Percentiles rank a stretch among this genome's conserved stretches.
Evolutionary conservation across 2,888 invertebrate genomes (phyloP).

Genomic region (Arge pagana): DNA sequence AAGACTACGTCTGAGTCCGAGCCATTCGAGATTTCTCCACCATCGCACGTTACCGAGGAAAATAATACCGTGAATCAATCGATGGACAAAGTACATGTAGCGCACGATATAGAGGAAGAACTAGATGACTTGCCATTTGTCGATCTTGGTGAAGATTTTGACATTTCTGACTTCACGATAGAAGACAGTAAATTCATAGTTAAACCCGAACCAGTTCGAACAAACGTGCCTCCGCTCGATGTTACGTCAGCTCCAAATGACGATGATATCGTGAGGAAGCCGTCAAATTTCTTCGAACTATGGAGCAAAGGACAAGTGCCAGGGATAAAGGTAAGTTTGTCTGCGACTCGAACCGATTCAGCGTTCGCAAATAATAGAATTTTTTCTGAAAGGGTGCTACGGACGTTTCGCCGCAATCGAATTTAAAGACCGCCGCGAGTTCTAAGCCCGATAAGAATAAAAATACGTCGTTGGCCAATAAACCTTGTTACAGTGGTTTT

Average conservation of each 20-base stretch:
- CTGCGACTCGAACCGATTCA: slow-evolving; percentile 5
- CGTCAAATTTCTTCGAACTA: slow-evolving; percentile 1
- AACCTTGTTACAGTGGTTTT: slow-evolving; percentile 39
- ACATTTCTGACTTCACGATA: slow-evolving; percentile 28
- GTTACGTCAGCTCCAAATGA: slow-evolving; percentile 1
- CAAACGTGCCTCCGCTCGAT: not conserved
- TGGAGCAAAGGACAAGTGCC: slow-evolving; percentile 55
- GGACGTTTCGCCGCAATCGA: slow-evolving; percentile 29
- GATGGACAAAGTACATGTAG: too few species aligned
- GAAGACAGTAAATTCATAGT: not conserved
- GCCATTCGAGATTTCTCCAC: too few species aligned
- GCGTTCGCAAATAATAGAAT: not conserved
- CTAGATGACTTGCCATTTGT: slow-evolving; percentile 47
- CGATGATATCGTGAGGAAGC: slow-evolving; percentile 11
- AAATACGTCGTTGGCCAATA: slow-evolving; percentile 8
- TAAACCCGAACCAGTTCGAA: slow-evolving; percentile 16
- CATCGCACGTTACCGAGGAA: too few species aligned
- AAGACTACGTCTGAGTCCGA: too few species aligned
- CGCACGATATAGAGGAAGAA: too few species aligned
- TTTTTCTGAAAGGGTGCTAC: slow-evolving; percentile 40
- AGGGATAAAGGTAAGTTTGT: slow-evolving; percentile 36
- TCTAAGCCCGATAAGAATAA: slow-evolving; percentile 4
- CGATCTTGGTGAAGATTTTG: slow-evolving; percentile 52
- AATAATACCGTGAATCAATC: too few species aligned
- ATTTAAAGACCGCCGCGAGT: slow-evolving; percentile 15